Base-by-base conservation (phyloP, 2,888 invertebrate species). In the Agapetus fuscipes region DNA sequence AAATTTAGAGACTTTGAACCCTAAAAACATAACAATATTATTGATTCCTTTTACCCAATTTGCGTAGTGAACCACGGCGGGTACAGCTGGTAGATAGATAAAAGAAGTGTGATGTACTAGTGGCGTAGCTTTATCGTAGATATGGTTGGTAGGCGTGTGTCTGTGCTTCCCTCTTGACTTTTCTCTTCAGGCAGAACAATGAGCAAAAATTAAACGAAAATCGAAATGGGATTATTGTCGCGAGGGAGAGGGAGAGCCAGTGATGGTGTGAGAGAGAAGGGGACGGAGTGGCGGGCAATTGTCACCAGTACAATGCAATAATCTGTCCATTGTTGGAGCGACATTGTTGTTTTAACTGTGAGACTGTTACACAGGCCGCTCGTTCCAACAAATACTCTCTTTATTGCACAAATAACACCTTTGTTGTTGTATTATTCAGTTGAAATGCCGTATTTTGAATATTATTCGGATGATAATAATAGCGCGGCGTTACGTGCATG, bases 311-410 rank as follows among this genome's bases (percentile, higher is more conserved):
- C 70, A 70, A 70, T 70, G 68, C 67, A 70, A 68, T 70, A 70
- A 70, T 70, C 70, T 64, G 61, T 51, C 64, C 58, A 70, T 70
- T 70, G 70, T 70, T 61, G 41, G 34, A 24, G 26, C 30, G 12
- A 65, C 69, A 69, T 69, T 69, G 69, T 68, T 69, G 69, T 67
- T 68, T 67, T 67, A 69, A 68, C 67, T 66, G 64, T 61, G 66
- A 35, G 11, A 14, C 31, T 30, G 39, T 34, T 30, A 29, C 35
- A 34, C 31, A 17, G 31, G 33, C 28, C 24, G 41, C 34, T 40
- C 40, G 40, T 43, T 39, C 31, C 34, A 31, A 43, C 39, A 39
- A 43, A 36, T 43, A 39, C 37, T 39, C 43, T 39, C 46, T 43
- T 46, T 46, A 45, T 36, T 41, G 39, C 41, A 20, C 43, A 37